A percentile compares a stretch with the other conserved stretches of the same genome.
Conservation (phyloP, 1,140 invertebrate genomes). For the Zophobas atratus region DNA sequence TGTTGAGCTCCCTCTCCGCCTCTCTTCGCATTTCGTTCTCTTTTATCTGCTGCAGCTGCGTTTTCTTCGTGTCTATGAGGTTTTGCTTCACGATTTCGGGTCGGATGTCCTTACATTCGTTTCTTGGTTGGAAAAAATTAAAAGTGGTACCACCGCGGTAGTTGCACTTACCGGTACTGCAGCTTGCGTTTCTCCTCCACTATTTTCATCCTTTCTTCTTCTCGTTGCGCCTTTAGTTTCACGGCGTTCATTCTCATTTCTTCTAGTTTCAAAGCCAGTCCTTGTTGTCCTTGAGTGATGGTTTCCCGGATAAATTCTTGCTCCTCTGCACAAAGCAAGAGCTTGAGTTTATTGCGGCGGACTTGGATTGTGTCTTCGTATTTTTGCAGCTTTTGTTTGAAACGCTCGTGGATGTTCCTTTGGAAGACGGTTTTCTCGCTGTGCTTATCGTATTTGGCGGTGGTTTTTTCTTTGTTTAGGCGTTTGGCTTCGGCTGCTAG, state of each 20-base stretch:
- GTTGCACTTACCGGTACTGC: constrained; percentile 62
- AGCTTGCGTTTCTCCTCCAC: constrained; percentile 64
- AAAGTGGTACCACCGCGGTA: background rate
- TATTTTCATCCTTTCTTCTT: constrained; percentile 63
- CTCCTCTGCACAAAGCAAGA: constrained; percentile 63
- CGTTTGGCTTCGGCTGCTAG: constrained; percentile 22
- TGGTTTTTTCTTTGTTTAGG: constrained; percentile 41
- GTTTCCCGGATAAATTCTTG: constrained; percentile 60
- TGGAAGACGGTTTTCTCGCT: constrained; percentile 51
- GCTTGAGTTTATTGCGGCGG: constrained; percentile 59
- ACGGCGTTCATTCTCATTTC: constrained; percentile 62
- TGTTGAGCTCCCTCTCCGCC: constrained; percentile 62
- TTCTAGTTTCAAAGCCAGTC: constrained; percentile 57
- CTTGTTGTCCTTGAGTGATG: constrained; percentile 61
- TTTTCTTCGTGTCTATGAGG: constrained; percentile 62
- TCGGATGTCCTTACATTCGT: constrained; percentile 60
- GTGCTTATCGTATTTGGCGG: constrained; percentile 57
- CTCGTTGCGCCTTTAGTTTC: constrained; percentile 58
- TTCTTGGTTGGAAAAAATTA: constrained; percentile 51
- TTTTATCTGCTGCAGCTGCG: constrained; percentile 65
- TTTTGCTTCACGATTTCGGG: constrained; percentile 58
- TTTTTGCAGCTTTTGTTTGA: constrained; percentile 57
- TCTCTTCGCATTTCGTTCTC: constrained; percentile 64
- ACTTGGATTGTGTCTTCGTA: constrained; percentile 62
- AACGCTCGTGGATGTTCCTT: constrained; percentile 52